Percentiles rank a stretch among this genome's conserved stretches.
Evolutionary conservation across 2,113 vertebrate genomes (phyloP).

Genomic region (Myocastor coypus): DNA sequence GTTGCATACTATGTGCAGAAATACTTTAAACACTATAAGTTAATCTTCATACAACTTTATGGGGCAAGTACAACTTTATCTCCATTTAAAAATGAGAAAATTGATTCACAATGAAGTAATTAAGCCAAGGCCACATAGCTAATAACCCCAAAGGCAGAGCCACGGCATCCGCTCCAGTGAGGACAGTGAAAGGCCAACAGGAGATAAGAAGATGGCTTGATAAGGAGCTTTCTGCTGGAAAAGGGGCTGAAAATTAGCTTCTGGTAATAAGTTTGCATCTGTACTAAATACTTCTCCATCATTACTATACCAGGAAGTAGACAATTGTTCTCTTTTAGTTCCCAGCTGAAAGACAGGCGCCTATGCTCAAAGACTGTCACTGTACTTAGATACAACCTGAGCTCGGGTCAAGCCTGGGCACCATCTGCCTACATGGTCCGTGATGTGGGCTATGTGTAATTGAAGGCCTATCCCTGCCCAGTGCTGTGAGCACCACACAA

Average conservation of each 20-base stretch:
- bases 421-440: background rate
- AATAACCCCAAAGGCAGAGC: background rate
- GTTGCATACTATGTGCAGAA: background rate
- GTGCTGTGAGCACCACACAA: background rate
- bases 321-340: background rate
- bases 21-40: background rate
- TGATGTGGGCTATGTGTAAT: background rate
- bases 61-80: background rate
- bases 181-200: background rate
- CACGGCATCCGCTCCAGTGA: background rate
- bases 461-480: background rate
- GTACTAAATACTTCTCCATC: background rate
- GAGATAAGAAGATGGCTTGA: background rate
- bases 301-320: background rate
- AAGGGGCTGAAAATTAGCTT: background rate
- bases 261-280: background rate
- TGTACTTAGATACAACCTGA: background rate
- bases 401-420: background rate
- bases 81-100: conserved; percentile 20
- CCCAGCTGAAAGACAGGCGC: background rate
- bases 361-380: background rate
- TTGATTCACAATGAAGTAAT: background rate
- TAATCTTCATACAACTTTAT: background rate
- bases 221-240: background rate
- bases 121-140: background rate